These are phyloP conservation scores for Crambe crambe DNA, from an alignment of 37 sponge, comb jelly and placozoan species.

Conservation along the genomic window DNA sequence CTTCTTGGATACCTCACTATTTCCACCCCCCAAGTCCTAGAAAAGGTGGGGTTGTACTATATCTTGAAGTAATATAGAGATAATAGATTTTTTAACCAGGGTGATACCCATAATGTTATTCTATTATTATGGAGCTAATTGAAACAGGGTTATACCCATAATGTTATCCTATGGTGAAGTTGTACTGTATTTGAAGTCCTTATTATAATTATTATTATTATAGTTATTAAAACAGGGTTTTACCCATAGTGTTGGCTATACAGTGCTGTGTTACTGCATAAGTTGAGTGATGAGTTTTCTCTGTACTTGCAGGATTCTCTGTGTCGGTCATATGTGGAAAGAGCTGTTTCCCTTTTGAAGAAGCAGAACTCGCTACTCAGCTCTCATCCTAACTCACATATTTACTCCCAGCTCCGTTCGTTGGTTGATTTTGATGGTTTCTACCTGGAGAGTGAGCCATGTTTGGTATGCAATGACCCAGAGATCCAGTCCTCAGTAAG, in stretches of 20 bases:
- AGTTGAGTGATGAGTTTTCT: no score
- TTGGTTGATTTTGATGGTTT: conserved; percentile 93
- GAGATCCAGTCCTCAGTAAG: conserved; percentile 77
- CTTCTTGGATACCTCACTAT: conserved; percentile 79
- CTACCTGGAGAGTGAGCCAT: conserved; percentile 94
- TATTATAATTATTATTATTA: no score
- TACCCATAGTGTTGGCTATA: no score
- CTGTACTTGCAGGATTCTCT: conserved; percentile 38
- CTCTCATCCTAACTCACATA: conserved; percentile 81
- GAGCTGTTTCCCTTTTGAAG: conserved; percentile 72
- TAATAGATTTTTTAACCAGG: no score
- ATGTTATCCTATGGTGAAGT: no score
- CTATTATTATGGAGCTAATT: no score
- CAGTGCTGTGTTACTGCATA: no score
- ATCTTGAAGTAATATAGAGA: no score
- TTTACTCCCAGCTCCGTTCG: conserved; percentile 74
- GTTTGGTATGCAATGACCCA: conserved; percentile 94
- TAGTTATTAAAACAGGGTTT: no score
- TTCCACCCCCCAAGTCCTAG: conserved; percentile 39
- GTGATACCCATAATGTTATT: no score
- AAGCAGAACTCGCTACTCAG: conserved; percentile 64
- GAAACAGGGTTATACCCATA: no score
- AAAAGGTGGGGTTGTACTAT: conserved; percentile 30
- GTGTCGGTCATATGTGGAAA: conserved; percentile 34
- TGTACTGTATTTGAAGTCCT: no score